Evolutionary conservation across 2,797 vertebrate genomes (phyloP), one percentile per base, ranked within the genome.

Genomic region (Manis crassicaudata): DNA sequence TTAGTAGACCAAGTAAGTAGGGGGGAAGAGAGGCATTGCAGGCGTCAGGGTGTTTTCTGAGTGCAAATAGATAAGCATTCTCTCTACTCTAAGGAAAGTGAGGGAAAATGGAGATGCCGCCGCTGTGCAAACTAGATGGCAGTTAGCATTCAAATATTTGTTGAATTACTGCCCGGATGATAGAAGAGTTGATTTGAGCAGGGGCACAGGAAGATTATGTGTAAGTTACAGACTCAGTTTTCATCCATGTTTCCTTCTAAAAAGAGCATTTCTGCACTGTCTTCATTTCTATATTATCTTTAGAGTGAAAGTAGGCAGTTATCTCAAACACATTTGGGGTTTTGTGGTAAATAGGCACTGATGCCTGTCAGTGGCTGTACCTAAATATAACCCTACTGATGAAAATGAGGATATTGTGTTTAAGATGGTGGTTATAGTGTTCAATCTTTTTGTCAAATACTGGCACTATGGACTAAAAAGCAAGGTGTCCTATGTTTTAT

Each of bases 401-500:
- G 50, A 82, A 94, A 92, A 84, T 92, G 65, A 94, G 58, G 79
- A 32, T 94, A 76, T 80, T 88, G 72, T 87, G 32, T 91, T 92
- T 93, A 97, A 92, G 81, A 93, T 32, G 29, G 6, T 95, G 89
- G 56, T 85, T 93, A 50, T 72, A 92, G 65, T 72, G 4, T 92
- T 90, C 52, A n/a, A 35, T 35, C 8, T 94, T 72, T 92, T 65
- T 92, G 52, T 6, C 13, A 54, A 94, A 79, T 17, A 60, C 37
- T 89, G 82, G 87, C 40, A 96, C 46, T 87, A 1, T 73, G 52
- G 62, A 90, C 37, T 80, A 93, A 97, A 93, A 97, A 96, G 77
- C 73, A 90, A 79, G 72, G 32, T 46, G 43, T 96, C 82, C 72
- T 93, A 17, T 93, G n/a, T 97, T 96, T 94, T 73, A 35, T 86